These are phyloP conservation scores for Zaprionus ornatus DNA, from an alignment of 1,140 invertebrate species.

Conservation along the genomic window DNA sequence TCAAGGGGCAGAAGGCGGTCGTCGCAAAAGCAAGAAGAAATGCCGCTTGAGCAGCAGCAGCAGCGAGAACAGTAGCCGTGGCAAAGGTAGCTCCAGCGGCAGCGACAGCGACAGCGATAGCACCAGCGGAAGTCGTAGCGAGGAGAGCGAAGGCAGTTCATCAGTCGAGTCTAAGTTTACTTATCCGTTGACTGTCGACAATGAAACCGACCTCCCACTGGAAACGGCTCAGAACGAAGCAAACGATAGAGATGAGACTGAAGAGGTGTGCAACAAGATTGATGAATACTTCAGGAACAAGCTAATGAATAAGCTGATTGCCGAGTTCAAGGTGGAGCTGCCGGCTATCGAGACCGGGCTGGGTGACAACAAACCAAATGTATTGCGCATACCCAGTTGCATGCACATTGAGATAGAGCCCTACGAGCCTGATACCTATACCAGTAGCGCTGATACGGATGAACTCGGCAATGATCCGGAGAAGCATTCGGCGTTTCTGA, in stretches of 20 bases:
- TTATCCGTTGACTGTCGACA: not conserved
- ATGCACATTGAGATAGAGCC: conserved; percentile 25
- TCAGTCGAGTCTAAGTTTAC: not conserved
- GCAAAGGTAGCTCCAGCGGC: not conserved
- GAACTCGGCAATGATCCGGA: conserved; percentile 37
- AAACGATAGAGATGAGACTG: not conserved
- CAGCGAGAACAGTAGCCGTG: not conserved
- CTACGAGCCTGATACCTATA: conserved; percentile 6
- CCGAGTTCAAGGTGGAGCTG: conserved; percentile 34
- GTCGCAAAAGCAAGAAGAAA: not conserved
- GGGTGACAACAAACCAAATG: not conserved
- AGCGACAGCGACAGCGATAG: not conserved
- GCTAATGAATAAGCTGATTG: conserved; percentile 22
- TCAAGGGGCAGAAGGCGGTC: not conserved
- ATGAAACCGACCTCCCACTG: not conserved
- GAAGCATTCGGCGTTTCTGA: conserved; percentile 23
- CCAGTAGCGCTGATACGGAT: not conserved
- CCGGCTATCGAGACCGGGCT: conserved; percentile 7
- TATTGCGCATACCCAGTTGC: conserved; percentile 44
- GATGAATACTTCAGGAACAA: conserved; percentile 2
- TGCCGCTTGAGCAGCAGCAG: not conserved
- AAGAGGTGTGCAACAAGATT: not conserved
- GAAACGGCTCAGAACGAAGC: not conserved
- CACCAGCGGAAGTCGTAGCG: not conserved
- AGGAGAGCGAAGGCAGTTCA: not conserved